Base-by-base conservation (phyloP, 2,113 vertebrate genomes). In the Labeo catla region DNA sequence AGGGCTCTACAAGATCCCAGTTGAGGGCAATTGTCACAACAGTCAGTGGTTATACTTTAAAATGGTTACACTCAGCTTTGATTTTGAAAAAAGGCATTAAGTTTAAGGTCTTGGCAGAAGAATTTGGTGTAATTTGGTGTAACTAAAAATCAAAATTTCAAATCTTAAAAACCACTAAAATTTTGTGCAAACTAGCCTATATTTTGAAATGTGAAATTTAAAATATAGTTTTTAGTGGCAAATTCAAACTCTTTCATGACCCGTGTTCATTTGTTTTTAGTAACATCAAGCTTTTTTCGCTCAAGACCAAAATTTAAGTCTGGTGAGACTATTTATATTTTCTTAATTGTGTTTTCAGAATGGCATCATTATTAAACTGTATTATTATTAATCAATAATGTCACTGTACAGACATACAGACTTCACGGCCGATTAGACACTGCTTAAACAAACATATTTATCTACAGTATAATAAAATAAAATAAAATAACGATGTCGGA, bases 391-490 rank as follows among this genome's bases (percentile, higher is more conserved):
- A 65, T 11, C 8, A 65, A 23, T 65, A 65, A 65, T 36, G 28
- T 6, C 63, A 66, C 63, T 66, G n/a, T 66, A 15, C 65, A 66
- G 65, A 34, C 11, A 66, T 34, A 34, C 11, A 36, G 12, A 36
- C 59, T 23, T 23, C n/a, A 8, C n/a, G 21, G n/a, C n/a, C n/a
- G 9, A n/a, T 23, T 61, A 23, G 8, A 63, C 21, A 11, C n/a
- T 11, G 8, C 9, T 23, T 23, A 23, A 59, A 72, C 39, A 11
- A 72, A 39, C 36, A 72, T 43, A 21, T 11, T 43, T 21, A 19
- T 87, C 86, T 88, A 54, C 47, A 4, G 76, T 3, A 86, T 50
- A 28, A 28, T 28, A 28, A 28, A 28, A 28, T 28, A 28, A 28
- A 28, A 28, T 28, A 50, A 50, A 10, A 50, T 8, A 50, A 50